Base-by-base conservation (phyloP, 2,113 vertebrate species). In the Centrocercus urophasianus region DNA sequence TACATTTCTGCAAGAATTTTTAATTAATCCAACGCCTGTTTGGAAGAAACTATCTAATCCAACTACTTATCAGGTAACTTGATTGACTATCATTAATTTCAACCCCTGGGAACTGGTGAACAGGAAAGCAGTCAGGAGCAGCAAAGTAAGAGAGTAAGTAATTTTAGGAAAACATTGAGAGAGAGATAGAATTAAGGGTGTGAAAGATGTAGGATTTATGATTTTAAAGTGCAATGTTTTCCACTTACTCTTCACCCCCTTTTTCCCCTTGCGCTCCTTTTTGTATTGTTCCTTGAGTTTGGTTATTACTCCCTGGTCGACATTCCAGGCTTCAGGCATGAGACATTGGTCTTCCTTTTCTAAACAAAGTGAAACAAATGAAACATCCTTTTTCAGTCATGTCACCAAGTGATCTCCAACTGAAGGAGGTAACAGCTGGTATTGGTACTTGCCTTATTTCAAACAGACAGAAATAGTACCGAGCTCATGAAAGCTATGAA, bases 261-360 rank as follows among this genome's bases (percentile, higher is more conserved):
- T 99, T 98, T 99, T 99, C 96, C 99, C 99, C 98, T 99, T 99
- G 98, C 99, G 99, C 98, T 99, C 99, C 99, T 99, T 99, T 99
- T 98, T 99, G 99, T 99, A 99, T 98, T 99, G 99, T 97, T 99
- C 99, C 99, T 99, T 99, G 98, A 99, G 99, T 98, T 99, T 99
- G 98, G 98, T 99, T 98, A 99, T 99, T 98, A 99, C 98, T 98
- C 99, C 98, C 98, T 99, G 99, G 98, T 99, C 99, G 98, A 99
- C 99, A 97, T 99, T 99, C 99, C 99, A 99, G 96, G 99, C 98
- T 98, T 99, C 99, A 96, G 99, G 98, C 97, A 98, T 98, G 97
- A 98, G 98, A 98, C 98, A 98, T 94, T 99, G 98, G 97, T 99
- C 99, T 98, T 99, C 99, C 98, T 99, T 99, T 97, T 99, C 99